Conservation (phyloP, 2,888 invertebrate genomes). For the Acanthosepion lycidas region DNA sequence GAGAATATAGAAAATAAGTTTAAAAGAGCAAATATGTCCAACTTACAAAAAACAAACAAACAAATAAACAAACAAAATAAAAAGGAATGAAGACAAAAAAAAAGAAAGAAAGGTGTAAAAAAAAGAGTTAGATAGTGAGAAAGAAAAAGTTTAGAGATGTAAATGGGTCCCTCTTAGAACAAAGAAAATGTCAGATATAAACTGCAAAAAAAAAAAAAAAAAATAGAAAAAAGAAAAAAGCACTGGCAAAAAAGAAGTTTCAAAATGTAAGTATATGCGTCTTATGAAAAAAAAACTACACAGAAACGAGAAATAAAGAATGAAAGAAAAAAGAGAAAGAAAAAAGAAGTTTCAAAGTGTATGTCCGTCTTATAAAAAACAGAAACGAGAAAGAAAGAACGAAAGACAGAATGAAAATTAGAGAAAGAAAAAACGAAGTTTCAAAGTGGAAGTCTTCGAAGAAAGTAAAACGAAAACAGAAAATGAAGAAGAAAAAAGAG, state of each 20-base stretch:
- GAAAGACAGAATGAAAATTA: background rate
- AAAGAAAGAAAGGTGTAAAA: background rate
- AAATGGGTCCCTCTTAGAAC: too few relatives aligned
- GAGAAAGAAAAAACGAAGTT: background rate
- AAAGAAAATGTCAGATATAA: too few relatives aligned
- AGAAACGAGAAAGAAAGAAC: background rate
- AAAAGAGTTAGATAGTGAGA: too few relatives aligned
- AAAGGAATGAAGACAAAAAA: background rate
- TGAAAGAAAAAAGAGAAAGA: background rate
- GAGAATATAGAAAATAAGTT: background rate
- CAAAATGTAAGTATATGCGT: background rate
- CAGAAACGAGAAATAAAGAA: background rate
- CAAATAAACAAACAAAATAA: too few relatives aligned
- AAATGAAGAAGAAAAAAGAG: background rate
- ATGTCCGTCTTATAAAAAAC: too few relatives aligned
- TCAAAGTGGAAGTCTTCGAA: background rate
- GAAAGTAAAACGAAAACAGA: background rate
- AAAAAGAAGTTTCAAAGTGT: too few relatives aligned
- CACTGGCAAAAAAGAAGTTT: background rate
- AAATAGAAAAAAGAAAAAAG: background rate
- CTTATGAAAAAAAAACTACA: background rate
- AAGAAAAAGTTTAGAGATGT: too few relatives aligned
- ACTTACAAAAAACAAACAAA: too few relatives aligned
- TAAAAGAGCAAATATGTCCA: background rate
- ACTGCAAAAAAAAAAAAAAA: background rate